Evolutionary conservation across 2,797 vertebrate species (phyloP).

Genomic region (Falco biarmicus): DNA sequence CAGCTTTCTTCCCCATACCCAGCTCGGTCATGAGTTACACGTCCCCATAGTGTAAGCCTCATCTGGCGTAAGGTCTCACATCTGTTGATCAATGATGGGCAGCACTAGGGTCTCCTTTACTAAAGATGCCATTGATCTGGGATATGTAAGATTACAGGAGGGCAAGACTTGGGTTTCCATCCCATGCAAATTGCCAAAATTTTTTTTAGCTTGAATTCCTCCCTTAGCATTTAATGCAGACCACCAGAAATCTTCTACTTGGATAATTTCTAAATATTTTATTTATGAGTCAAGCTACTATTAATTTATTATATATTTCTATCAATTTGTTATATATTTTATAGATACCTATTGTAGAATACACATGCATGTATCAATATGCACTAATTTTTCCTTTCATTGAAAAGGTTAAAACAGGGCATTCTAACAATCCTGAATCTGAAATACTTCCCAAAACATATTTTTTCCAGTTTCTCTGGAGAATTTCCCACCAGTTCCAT

Average conservation of each 20-base stretch:
- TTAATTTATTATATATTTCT: not conserved
- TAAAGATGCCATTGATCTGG: not conserved
- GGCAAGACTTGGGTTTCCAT: not conserved
- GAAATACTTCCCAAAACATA: conserved; percentile 25
- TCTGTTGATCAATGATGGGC: not conserved
- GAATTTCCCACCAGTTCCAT: conserved; percentile 8
- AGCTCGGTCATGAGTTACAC: not conserved
- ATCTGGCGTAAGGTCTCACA: not conserved
- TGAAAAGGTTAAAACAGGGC: not conserved
- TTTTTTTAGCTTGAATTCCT: not conserved
- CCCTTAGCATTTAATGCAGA: not conserved
- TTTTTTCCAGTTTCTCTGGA: not conserved
- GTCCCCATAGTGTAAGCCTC: fast-evolving
- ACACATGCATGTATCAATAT: not conserved
- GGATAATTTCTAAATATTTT: not conserved
- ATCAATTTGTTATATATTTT: not conserved
- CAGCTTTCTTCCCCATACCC: not conserved
- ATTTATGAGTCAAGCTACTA: not conserved
- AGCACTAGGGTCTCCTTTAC: not conserved
- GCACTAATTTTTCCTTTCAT: not conserved
- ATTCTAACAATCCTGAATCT: not conserved
- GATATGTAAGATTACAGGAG: not conserved
- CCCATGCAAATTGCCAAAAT: not conserved
- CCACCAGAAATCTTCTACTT: not conserved
- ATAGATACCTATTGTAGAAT: not conserved